Evolutionary conservation across 2,797 vertebrate species (phyloP), one percentile per base, ranked within the genome.

Genomic region (Clarias fuscus): DNA sequence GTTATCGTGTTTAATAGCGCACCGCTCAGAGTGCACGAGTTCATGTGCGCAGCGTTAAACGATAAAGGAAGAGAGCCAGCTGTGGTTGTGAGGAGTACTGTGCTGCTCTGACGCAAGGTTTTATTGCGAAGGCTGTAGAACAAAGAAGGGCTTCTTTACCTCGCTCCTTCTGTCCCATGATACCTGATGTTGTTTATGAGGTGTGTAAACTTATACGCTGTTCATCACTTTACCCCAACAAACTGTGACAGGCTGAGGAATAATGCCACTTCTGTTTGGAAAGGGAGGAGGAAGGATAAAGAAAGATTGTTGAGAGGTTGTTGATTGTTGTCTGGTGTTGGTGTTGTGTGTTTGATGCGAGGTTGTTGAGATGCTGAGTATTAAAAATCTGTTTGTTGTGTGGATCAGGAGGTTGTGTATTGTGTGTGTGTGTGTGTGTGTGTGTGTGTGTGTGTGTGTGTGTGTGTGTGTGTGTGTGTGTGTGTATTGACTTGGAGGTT

Each of bases 101-200:
- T 87, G 85, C 43, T 72, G 88, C 86, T 80, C 84, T 80, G 80
- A 72, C 79, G 86, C 59, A 80, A 43, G 2, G 22, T n/a, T 80
- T n/a, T 64, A 80, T 88, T 85, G 79, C 84, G 75, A 83, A 84
- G 67, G 76, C 48, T 70, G 4, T 70, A 85, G 88, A 91, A 92
- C 91, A 92, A 92, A 92, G 90, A 85, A 73, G 43, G 85, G 65
- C 72, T 90, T 91, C 84, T 90, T 89, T 89, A 86, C 88, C 84
- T 88, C 58, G 59, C 13, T 62, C 59, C 33, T 76, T 56, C 88
- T 59, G 71, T 90, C 87, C 88, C 85, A 82, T 62, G 80, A 89
- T 87, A 88, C 68, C 78, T 82, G 79, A 53, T 13, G 87, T 84
- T 89, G 90, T 90, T 91, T 61, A 89, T 85, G 84, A 87, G 88